Evolutionary conservation across 2,888 invertebrate species (phyloP).

Genomic region (Atethmia centrago): DNA sequence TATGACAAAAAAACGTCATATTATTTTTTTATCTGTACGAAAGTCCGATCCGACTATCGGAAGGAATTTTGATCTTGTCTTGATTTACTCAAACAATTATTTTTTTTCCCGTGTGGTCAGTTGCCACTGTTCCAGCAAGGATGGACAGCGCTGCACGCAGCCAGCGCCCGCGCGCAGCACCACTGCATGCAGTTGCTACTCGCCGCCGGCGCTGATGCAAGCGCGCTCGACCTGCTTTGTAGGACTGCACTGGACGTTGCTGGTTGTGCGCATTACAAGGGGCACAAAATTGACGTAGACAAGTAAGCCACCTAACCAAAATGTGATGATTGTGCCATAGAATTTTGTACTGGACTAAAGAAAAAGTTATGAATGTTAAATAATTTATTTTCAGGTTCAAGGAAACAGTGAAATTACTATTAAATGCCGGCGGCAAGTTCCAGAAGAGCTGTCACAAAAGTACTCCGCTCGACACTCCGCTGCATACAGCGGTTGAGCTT

Average conservation of each 20-base stretch:
- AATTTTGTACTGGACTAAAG: not conserved
- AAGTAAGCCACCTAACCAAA: slow-evolving; percentile 34
- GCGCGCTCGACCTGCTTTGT: slow-evolving; percentile 52
- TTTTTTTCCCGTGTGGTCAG: slow-evolving; percentile 65
- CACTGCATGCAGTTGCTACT: slow-evolving; percentile 64
- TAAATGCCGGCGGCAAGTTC: slow-evolving; percentile 43
- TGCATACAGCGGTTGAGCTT: slow-evolving; percentile 70
- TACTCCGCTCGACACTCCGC: slow-evolving; percentile 27
- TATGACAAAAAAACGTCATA: not conserved
- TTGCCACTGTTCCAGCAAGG: slow-evolving; percentile 82
- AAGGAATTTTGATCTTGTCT: not conserved
- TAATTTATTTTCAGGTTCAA: slow-evolving; percentile 47
- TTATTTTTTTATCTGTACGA: not conserved
- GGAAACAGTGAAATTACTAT: slow-evolving; percentile 45
- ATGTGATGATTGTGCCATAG: not conserved
- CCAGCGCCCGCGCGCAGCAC: slow-evolving; percentile 83
- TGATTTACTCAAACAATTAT: not conserved
- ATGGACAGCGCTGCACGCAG: slow-evolving; percentile 90
- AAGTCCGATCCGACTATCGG: not conserved
- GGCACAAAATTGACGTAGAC: slow-evolving; percentile 25
- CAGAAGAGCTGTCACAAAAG: not conserved
- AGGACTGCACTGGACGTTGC: slow-evolving; percentile 65
- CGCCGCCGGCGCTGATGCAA: slow-evolving; percentile 63
- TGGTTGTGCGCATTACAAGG: slow-evolving; percentile 55
- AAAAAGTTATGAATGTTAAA: not conserved